Percentiles rank a stretch among this genome's conserved stretches.
phyloP scores from a whole-genome alignment of 2,888 invertebrate genomes.

The Gastrophysa polygoni region DNA sequence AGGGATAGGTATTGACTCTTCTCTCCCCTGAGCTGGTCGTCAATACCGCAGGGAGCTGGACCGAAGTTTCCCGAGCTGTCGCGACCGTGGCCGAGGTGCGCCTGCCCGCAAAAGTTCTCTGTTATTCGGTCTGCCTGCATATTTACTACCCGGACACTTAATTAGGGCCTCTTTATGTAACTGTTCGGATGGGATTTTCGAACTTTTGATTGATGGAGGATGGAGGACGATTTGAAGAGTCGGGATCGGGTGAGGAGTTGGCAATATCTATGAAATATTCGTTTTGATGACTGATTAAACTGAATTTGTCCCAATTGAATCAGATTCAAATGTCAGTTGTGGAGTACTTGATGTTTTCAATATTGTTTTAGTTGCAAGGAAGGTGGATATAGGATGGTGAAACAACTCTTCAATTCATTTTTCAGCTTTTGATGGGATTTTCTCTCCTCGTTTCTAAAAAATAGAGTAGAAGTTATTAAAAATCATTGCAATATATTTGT shows the following conservation, averaged over 20 bases:
- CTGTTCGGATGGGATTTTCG: slow-evolving; percentile 28
- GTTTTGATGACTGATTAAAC: not conserved
- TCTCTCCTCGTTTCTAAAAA: no score
- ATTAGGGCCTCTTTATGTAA: slow-evolving; percentile 44
- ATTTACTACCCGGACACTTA: slow-evolving; percentile 45
- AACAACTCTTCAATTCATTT: no score
- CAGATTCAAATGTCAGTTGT: no score
- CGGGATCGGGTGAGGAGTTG: not conserved
- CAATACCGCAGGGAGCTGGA: slow-evolving; percentile 62
- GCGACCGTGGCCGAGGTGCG: slow-evolving; percentile 49
- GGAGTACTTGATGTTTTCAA: no score
- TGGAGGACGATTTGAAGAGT: slow-evolving; percentile 1
- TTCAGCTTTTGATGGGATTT: no score
- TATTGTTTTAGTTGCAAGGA: no score
- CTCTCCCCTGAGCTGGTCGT: slow-evolving; percentile 62
- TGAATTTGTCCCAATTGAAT: no score
- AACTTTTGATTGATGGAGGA: slow-evolving; percentile 31
- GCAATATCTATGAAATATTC: not conserved
- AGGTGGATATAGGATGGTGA: no score
- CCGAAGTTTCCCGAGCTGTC: slow-evolving; percentile 52
- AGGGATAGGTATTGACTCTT: slow-evolving; percentile 65
- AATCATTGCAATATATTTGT: no score
- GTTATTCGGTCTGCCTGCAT: slow-evolving; percentile 52
- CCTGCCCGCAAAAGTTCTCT: slow-evolving; percentile 51
- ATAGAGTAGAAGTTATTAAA: no score